phyloP scores from a whole-genome alignment of 2,113 vertebrate genomes.

The Mobula birostris region DNA sequence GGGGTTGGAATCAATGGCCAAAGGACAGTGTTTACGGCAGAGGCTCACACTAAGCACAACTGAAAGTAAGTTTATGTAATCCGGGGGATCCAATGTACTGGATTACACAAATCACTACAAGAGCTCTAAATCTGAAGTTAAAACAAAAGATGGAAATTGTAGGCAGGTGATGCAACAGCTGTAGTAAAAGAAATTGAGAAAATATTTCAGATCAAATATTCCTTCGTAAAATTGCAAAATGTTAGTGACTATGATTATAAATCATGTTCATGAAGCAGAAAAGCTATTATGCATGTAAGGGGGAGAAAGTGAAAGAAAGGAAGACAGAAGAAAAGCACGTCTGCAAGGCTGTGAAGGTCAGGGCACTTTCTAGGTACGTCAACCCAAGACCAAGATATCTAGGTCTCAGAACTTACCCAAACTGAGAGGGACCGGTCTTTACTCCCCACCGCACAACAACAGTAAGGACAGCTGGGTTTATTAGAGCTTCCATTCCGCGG shows the following conservation, averaged over 20 bases:
- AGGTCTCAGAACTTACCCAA: conserved; percentile 67
- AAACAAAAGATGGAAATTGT: background rate
- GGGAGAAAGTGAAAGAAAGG: no score
- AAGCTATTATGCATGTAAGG: no score
- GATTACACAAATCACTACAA: no score
- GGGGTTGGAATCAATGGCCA: background rate
- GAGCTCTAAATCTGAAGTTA: no score
- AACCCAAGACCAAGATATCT: background rate
- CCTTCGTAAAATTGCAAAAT: no score
- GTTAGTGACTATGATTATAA: no score
- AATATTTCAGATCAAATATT: no score
- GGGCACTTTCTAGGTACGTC: background rate
- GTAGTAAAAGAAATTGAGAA: no score
- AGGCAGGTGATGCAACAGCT: background rate
- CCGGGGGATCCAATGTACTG: background rate
- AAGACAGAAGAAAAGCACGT: no score
- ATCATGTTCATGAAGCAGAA: no score
- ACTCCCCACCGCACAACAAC: conserved; percentile 93
- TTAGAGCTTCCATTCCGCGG: conserved; percentile 92
- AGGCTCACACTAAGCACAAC: background rate
- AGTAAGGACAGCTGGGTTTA: conserved; percentile 87
- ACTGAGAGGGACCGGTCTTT: conserved; percentile 96
- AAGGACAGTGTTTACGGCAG: background rate
- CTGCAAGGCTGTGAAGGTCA: no score
- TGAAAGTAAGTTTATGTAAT: background rate